These are phyloP conservation scores for crab-eating macaque (Macaca fascicularis) DNA, from an alignment of 2,113 vertebrate species.

Conservation along the genomic window DNA sequence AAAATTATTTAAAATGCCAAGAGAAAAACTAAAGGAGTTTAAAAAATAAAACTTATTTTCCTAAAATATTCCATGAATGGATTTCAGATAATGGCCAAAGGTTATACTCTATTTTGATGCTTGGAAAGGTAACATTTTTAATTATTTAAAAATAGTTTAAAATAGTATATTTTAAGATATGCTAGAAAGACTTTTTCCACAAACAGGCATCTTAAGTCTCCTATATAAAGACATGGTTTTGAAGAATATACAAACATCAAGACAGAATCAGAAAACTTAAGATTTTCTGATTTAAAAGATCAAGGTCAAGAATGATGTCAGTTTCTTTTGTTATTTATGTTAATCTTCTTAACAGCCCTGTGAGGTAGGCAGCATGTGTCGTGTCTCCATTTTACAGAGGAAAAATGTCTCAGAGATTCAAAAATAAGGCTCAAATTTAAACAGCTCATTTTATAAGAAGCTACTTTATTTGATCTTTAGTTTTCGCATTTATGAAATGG, in stretches of 20 bases:
- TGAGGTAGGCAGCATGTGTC: not conserved
- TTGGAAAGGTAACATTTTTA: not conserved
- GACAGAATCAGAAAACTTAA: constrained; percentile 12
- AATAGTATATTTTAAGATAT: not conserved
- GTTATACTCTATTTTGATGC: not conserved
- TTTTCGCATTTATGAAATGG: not conserved
- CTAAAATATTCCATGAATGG: not conserved
- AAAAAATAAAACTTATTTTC: not conserved
- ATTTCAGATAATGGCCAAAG: not conserved
- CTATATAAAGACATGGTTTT: not conserved
- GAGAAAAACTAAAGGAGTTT: not conserved
- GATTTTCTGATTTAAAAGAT: not conserved
- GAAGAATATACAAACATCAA: not conserved
- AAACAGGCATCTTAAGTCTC: not conserved
- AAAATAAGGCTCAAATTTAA: not conserved
- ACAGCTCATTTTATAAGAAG: constrained; percentile 2
- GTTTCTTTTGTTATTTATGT: constrained; percentile 11
- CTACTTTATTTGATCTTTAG: not conserved
- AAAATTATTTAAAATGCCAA: constrained; percentile 23
- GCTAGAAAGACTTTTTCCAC: not conserved
- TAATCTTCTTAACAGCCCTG: not conserved
- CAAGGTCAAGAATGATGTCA: not conserved
- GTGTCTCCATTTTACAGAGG: not conserved
- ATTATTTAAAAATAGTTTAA: constrained; percentile 22
- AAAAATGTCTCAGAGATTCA: not conserved